These are phyloP conservation scores for Nephrotoma appendiculata DNA, from an alignment of 2,888 invertebrate species.

Conservation along the genomic window DNA sequence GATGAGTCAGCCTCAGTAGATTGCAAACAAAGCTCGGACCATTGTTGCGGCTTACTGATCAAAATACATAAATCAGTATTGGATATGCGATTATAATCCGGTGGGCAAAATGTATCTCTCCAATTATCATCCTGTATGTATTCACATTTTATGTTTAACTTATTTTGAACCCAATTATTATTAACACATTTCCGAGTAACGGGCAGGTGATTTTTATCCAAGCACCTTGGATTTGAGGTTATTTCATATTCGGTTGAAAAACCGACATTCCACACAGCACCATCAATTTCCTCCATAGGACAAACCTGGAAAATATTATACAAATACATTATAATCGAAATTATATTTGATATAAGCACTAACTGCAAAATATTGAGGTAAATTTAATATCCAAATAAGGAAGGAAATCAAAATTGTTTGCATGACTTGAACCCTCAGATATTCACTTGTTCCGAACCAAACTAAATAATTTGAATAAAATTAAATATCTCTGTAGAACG, in stretches of 20 bases:
- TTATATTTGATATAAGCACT: not conserved
- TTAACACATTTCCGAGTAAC: not conserved
- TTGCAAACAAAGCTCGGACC: not conserved
- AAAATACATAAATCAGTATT: not conserved
- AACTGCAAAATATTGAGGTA: not conserved
- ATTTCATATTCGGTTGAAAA: not conserved
- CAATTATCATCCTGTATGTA: not conserved
- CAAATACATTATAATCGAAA: not conserved
- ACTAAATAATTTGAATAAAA: no score
- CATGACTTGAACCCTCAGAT: no score
- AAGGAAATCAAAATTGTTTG: no score
- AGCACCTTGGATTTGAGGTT: not conserved
- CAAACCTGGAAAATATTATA: not conserved
- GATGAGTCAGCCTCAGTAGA: not conserved
- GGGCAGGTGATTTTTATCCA: not conserved
- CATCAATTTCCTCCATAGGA: not conserved
- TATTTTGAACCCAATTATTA: not conserved
- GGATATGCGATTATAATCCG: not conserved
- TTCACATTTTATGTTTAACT: not conserved
- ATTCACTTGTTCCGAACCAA: no score
- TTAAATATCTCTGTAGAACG: no score
- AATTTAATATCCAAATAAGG: no score
- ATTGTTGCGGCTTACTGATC: not conserved
- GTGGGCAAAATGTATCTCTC: not conserved
- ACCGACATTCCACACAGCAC: not conserved